These are phyloP conservation scores for Megaceryle torquata DNA, from an alignment of 2,113 vertebrate genomes.

Conservation along the genomic window DNA sequence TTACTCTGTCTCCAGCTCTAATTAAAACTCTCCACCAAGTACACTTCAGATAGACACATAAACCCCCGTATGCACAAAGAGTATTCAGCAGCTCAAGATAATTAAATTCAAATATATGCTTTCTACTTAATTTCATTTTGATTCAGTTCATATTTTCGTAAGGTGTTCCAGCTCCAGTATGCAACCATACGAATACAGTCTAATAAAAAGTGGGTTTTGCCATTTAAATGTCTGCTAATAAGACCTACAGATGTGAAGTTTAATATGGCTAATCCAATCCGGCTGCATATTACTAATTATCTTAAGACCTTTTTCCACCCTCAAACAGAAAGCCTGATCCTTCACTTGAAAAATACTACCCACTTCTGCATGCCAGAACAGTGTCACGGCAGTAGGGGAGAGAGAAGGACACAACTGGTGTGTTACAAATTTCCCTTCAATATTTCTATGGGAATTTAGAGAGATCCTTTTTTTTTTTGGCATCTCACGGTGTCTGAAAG, in stretches of 20 bases:
- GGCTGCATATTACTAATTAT: background rate
- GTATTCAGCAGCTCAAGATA: constrained; percentile 11
- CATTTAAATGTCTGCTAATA: background rate
- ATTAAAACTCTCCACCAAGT: constrained; percentile 42
- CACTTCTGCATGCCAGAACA: background rate
- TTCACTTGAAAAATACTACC: background rate
- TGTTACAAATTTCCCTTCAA: background rate
- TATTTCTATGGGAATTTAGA: background rate
- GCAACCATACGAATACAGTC: background rate
- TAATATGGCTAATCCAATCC: background rate
- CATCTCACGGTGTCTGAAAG: background rate
- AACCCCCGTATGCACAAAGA: background rate
- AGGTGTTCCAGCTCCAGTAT: background rate
- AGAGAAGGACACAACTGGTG: background rate
- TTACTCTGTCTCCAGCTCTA: background rate
- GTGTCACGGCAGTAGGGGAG: background rate
- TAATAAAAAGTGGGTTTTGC: constrained; percentile 2
- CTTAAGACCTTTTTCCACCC: background rate
- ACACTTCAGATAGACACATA: constrained; percentile 9
- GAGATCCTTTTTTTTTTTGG: background rate
- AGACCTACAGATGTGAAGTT: background rate
- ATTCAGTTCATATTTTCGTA: constrained; percentile 12
- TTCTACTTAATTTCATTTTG: constrained; percentile 43
- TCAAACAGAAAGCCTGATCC: background rate
- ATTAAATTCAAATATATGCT: constrained; percentile 47